phyloP scores from a whole-genome alignment of 2,797 vertebrate species.

The Falco biarmicus region DNA sequence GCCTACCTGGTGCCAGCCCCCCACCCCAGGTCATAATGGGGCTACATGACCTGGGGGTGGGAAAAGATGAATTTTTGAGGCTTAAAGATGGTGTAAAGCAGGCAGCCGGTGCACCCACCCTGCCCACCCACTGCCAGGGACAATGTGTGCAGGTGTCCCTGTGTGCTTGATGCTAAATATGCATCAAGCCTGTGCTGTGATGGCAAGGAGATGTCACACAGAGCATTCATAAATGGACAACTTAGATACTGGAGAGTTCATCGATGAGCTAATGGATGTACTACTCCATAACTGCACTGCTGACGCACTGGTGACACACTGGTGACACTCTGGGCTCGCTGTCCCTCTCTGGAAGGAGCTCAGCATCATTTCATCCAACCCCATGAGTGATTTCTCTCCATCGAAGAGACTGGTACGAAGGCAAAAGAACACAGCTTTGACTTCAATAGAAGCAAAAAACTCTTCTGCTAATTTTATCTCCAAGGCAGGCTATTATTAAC shows the following conservation, averaged over 20 bases:
- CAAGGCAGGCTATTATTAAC: not conserved
- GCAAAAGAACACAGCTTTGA: not conserved
- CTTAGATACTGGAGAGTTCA: not conserved
- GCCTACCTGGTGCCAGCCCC: no score
- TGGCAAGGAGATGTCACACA: not conserved
- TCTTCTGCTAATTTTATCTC: not conserved
- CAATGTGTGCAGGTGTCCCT: not conserved
- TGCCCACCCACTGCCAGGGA: not conserved
- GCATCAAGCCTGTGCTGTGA: not conserved
- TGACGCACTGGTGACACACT: not conserved
- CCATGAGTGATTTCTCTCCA: not conserved
- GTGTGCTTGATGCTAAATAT: not conserved
- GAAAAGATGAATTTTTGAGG: not conserved
- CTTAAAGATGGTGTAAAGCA: not conserved
- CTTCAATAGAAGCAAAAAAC: not conserved
- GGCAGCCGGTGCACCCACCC: not conserved
- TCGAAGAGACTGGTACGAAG: accelerated
- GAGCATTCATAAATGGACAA: not conserved
- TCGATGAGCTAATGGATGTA: not conserved
- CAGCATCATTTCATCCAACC: not conserved
- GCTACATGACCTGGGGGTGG: not conserved
- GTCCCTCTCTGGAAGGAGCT: not conserved
- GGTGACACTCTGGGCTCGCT: not conserved
- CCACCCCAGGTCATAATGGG: not conserved
- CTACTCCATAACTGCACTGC: not conserved